phyloP scores from a whole-genome alignment of 2,113 vertebrate species.

The Alligator sinensis region DNA sequence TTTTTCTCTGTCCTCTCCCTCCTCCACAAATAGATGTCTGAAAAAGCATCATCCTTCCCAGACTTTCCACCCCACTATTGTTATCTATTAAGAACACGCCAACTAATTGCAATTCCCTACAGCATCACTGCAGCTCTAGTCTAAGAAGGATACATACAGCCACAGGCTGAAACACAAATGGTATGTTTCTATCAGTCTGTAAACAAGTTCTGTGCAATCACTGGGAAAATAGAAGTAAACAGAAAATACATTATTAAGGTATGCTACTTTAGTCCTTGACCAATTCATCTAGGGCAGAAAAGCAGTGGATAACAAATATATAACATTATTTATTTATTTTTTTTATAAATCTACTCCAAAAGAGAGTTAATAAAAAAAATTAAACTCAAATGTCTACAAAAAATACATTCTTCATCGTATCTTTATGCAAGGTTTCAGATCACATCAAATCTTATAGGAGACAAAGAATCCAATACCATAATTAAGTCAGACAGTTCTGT shows the following conservation, averaged over 20 bases:
- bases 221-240: background rate
- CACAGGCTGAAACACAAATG: background rate
- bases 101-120: background rate
- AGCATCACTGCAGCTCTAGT: background rate
- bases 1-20: background rate
- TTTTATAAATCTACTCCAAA: background rate
- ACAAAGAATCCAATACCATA: background rate
- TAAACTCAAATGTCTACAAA: background rate
- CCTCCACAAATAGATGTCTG: background rate
- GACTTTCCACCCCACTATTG: rapidly evolving
- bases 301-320: background rate
- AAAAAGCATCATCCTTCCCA: background rate
- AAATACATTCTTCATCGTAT: background rate
- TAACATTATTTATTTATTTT: background rate
- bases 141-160: background rate
- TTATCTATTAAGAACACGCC: background rate
- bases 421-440: background rate
- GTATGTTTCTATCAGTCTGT: background rate
- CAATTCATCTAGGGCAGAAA: background rate
- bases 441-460: background rate
- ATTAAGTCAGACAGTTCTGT: background rate
- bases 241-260: background rate
- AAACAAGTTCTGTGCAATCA: background rate
- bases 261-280: background rate
- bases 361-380: background rate